Base-by-base conservation (phyloP, 2,888 invertebrate species). In the Lasioglossum marginatum region DNA sequence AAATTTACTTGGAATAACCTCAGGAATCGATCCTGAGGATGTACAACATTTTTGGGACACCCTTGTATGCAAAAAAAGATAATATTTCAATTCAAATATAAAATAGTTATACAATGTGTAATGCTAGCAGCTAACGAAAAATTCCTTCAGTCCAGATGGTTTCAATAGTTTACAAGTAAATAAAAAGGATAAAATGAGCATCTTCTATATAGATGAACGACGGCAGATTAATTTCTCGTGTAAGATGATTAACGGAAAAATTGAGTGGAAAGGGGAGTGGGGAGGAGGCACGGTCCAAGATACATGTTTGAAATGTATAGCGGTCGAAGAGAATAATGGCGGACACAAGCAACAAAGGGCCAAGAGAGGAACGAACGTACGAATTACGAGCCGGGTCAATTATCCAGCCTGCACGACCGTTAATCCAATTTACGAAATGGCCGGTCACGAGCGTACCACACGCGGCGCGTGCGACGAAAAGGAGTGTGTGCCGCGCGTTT, bases 371-470 rank as follows among this genome's bases (percentile, higher is more conserved):
- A 77, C 79, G 82, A 79, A 85, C 77, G 72, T 80, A 87, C 88
- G 85, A 88, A 88, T 88, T 87, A 85, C 81, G 76, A 76, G 84
- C 76, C 85, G 71, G 87, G 82, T 85, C 87, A 82, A 88, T 88
- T 88, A 87, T 82, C 85, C 78, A 68, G 79, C 73, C 82, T 78
- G 80, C 82, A 80, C 82, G 85, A 87, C 81, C 85, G 88, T 88
- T 88, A 87, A 88, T 88, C 88, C 88, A 88, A 88, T 88, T 88
- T 88, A 85, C 85, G 85, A 88, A 87, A 88, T 85, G 83, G 79
- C 77, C 82, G 82, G 83, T 87, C 87, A 87, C 84, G 87, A 87
- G 84, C 60, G 79, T 84, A 86, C 86, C 86, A 86, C 87, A 84
- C 84, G 83, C 81, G 83, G 82, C 87, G 87, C 87, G 87, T 83